Percentiles rank a stretch among this genome's conserved stretches.
phyloP scores from a whole-genome alignment of 2,888 invertebrate genomes.

The Agonopterix subpropinquella region DNA sequence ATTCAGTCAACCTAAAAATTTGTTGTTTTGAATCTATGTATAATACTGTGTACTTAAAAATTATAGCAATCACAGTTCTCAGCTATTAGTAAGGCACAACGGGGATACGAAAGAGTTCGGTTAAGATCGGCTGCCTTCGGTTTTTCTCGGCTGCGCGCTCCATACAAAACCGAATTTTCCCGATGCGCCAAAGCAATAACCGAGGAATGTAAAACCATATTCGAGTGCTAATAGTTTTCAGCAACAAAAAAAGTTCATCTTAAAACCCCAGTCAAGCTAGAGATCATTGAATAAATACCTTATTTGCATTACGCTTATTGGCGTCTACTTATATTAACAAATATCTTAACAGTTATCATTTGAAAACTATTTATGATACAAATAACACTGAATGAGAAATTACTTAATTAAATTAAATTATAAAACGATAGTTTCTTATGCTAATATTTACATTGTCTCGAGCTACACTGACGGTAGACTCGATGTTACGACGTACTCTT shows the following conservation, averaged over 20 bases:
- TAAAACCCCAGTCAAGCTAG: not conserved
- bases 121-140: no score
- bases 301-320: constrained; percentile 5
- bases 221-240: not conserved
- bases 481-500: no score
- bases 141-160: no score
- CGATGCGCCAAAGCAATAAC: not conserved
- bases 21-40: constrained; percentile 14
- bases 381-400: constrained; percentile 19
- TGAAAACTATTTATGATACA: constrained; percentile 8
- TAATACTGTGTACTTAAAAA: constrained; percentile 47
- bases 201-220: not conserved
- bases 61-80: constrained; percentile 18
- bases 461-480: no score
- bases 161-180: no score
- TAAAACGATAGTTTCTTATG: constrained; percentile 1
- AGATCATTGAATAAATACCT: constrained; percentile 5
- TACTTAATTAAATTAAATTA: constrained; percentile 12
- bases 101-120: no score
- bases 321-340: constrained; percentile 6
- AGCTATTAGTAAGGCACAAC: no score
- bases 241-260: not conserved
- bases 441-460: no score
- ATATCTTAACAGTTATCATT: not conserved
- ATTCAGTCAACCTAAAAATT: not conserved